Base-by-base conservation (phyloP, 2,888 invertebrate genomes). In the Lamproptera curius region DNA sequence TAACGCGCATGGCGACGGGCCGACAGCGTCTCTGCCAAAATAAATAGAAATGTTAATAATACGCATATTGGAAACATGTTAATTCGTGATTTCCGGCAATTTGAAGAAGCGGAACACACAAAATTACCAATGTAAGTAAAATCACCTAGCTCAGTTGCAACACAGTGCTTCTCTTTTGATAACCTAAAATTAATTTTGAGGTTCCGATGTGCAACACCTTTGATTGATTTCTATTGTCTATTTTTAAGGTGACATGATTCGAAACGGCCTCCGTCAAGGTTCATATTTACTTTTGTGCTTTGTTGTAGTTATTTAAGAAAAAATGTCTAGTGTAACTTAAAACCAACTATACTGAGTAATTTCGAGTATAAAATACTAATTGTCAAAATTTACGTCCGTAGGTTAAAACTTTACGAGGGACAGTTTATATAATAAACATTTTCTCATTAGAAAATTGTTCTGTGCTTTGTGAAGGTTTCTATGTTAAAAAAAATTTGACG, bases 1-100 rank as follows among this genome's bases (percentile, higher is more conserved):
- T 57, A 51, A 56, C 70, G 82, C 82, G 83, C 82, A 79, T 80
- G 82, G 61, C 74, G 62, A 51, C 57, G 23, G 13, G 15, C 33
- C 20, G 33, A 23, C 28, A n/a, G 17, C 16, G 47, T 42, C 20
- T 33, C 26, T 11, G 16, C 14, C 16, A 41, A 43, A 43, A 39
- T 48, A 48, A 48, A 48, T 43, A 48, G 16, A 42, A 42, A 48
- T 6, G 11, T 2, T 1, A 14, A 33, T 43, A 28, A 26, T 33
- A 34, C 37, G n/a, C 5, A 23, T 1, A 10, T 34, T 16, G n/a
- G 1, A 39, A 37, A 5, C 34, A 42, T 48, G 34, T 26, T 1
- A 42, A 9, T 20, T 13, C 1, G n/a, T 34, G 36, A 37, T 14
- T 20, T 15, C 36, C 2, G 16, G 10, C 6, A 33, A 0, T n/a